Conservation (phyloP, 2,797 vertebrate genomes). For the Caiman crocodilus region DNA sequence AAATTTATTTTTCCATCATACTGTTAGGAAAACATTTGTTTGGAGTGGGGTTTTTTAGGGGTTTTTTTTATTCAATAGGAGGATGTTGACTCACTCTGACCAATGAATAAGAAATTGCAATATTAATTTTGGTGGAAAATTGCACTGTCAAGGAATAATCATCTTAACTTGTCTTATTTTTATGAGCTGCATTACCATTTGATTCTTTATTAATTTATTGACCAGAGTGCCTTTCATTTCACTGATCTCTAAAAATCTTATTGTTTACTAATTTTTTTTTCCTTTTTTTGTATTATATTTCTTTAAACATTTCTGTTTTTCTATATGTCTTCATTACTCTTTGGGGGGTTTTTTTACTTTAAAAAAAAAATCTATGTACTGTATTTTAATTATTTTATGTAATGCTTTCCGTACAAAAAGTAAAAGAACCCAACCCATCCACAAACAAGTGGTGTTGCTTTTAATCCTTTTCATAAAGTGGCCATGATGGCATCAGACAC, state of each 20-base stretch:
- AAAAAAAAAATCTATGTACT: background rate
- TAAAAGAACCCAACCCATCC: background rate
- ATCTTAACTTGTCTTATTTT: background rate
- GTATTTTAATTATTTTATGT: background rate
- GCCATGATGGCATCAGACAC: slow-evolving; percentile 58
- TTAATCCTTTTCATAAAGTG: background rate
- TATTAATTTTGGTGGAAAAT: background rate
- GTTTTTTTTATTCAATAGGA: background rate
- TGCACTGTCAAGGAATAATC: background rate
- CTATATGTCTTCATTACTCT: background rate
- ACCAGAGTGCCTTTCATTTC: background rate
- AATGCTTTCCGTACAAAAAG: background rate
- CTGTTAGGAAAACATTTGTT: background rate
- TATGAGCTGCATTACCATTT: background rate
- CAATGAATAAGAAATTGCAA: background rate
- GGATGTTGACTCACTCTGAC: background rate
- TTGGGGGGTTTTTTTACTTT: background rate
- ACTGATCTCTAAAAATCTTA: background rate
- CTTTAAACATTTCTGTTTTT: too few relatives aligned
- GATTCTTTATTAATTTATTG: background rate
- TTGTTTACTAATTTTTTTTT: background rate
- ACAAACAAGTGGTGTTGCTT: accelerated
- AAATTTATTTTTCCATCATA: background rate
- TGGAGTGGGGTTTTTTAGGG: background rate
- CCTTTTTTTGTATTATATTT: background rate